Evolutionary conservation across 2,113 vertebrate genomes (phyloP).

Genomic region (Calidris pugnax): DNA sequence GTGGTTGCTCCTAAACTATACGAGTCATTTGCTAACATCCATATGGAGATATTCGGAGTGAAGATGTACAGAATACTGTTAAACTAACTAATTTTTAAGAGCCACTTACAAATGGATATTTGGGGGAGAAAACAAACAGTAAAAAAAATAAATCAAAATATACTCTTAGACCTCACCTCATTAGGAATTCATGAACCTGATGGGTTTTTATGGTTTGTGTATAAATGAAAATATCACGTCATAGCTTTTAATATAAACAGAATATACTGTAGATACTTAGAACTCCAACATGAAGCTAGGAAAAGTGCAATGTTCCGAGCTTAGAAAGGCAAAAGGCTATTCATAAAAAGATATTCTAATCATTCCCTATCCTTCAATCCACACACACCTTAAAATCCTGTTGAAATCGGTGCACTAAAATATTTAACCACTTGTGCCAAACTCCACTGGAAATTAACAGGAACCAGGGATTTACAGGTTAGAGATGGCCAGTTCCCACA

Average conservation of each 20-base stretch:
- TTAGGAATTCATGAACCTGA: constrained; percentile 77
- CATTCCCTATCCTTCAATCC: not conserved
- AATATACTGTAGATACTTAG: constrained; percentile 49
- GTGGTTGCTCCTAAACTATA: constrained; percentile 15
- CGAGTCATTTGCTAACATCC: constrained; percentile 12
- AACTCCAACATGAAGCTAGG: not conserved
- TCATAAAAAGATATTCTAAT: not conserved
- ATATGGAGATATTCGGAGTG: not conserved
- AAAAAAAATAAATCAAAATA: constrained; percentile 59
- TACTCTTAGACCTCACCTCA: constrained; percentile 56
- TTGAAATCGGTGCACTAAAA: constrained; percentile 46
- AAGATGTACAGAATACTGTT: constrained; percentile 1
- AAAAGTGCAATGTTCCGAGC: not conserved
- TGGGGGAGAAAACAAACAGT: constrained; percentile 62
- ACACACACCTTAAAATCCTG: constrained; percentile 27
- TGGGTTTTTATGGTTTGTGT: constrained; percentile 73
- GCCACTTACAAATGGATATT: constrained; percentile 44
- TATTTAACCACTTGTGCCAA: constrained; percentile 54
- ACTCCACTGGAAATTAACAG: constrained; percentile 28
- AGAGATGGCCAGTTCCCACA: constrained; percentile 9
- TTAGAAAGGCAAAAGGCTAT: constrained; percentile 46
- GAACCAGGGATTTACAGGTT: constrained; percentile 39
- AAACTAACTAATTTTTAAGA: constrained; percentile 36
- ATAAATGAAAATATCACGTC: constrained; percentile 78
- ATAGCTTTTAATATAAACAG: constrained; percentile 71